phyloP scores from a whole-genome alignment of 1,140 invertebrate species.

The Dendrolimus punctatus region DNA sequence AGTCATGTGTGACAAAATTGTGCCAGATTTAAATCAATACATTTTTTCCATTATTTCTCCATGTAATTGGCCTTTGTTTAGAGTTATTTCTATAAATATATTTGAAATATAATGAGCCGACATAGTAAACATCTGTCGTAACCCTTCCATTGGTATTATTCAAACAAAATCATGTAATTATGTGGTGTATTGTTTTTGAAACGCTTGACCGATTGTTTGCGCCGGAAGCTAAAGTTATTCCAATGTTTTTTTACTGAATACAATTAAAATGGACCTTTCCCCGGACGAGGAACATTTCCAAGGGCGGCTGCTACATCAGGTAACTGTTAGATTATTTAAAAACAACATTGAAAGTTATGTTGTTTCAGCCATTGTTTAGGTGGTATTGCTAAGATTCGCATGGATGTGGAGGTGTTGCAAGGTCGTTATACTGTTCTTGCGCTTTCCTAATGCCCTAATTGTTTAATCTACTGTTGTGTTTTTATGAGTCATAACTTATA shows the following conservation, averaged over 20 bases:
- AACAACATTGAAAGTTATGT: background rate
- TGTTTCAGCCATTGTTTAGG: background rate
- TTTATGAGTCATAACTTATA: no score
- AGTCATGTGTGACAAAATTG: no score
- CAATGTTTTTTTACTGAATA: conserved; percentile 20
- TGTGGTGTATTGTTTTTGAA: conserved; percentile 13
- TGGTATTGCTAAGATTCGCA: no score
- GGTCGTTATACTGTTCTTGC: background rate
- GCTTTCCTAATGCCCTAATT: no score
- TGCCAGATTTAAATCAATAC: no score
- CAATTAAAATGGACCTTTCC: conserved; percentile 73
- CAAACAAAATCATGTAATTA: background rate
- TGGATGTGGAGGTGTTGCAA: conserved; percentile 1
- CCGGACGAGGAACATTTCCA: conserved; percentile 87
- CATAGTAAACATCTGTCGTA: no score
- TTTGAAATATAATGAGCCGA: no score
- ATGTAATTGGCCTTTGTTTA: no score
- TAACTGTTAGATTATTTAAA: conserved; percentile 32
- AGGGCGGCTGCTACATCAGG: conserved; percentile 84
- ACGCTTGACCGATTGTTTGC: conserved; percentile 43
- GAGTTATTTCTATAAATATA: no score
- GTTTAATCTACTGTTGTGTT: no score
- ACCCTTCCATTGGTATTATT: no score
- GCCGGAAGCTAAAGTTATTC: conserved; percentile 35
- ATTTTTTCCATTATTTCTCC: no score